phyloP scores from a whole-genome alignment of 2,113 vertebrate species.

The Microcebus griseorufus region DNA sequence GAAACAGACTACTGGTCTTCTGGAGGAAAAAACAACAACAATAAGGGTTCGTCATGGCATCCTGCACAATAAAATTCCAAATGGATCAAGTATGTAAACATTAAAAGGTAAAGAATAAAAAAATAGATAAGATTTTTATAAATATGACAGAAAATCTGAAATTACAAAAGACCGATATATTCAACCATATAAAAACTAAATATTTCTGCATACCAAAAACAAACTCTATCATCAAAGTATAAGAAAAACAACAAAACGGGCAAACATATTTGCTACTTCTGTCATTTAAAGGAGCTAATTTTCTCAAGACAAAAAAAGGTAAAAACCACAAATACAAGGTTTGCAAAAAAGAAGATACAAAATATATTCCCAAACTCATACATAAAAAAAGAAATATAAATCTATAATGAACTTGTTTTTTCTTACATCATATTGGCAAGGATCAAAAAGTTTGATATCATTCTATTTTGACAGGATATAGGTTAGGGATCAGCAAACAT shows the following conservation, averaged over 20 bases:
- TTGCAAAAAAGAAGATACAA: background rate
- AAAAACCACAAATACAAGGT: background rate
- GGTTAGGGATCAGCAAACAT: background rate
- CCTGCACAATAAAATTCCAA: background rate
- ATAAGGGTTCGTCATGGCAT: accelerated
- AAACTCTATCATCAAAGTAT: background rate
- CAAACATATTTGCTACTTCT: background rate
- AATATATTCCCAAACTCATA: background rate
- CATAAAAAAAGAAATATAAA: background rate
- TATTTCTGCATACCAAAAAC: background rate
- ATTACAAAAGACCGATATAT: background rate
- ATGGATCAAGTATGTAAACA: background rate
- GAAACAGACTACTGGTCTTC: background rate
- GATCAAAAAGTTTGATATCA: background rate
- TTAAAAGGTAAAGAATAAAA: slow-evolving; percentile 1
- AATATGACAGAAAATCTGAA: background rate
- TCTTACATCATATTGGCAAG: background rate
- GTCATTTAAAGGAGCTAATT: background rate
- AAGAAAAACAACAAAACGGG: background rate
- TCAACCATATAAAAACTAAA: background rate
- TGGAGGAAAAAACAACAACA: background rate
- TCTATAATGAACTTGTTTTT: background rate
- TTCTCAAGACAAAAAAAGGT: background rate
- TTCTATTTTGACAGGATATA: background rate
- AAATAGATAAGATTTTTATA: background rate